Percentiles rank a stretch among this genome's conserved stretches.
phyloP scores from a whole-genome alignment of 2,797 vertebrate species.

The Notamacropus eugenii region DNA sequence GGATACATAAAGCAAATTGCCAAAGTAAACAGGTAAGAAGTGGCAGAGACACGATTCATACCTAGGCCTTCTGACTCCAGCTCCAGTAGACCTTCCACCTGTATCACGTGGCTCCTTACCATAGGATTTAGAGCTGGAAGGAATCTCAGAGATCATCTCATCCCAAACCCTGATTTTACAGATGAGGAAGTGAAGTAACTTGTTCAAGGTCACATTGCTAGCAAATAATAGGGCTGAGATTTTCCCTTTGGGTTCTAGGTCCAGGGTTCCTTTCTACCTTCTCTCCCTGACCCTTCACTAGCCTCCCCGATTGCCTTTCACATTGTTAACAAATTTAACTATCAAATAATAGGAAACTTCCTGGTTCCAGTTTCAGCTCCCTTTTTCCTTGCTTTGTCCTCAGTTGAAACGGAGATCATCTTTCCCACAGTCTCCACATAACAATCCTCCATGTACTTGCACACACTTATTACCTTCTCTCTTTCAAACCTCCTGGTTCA shows the following conservation, averaged over 20 bases:
- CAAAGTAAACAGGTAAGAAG: not conserved
- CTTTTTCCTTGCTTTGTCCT: not conserved
- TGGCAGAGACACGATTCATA: not conserved
- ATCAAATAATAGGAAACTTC: not conserved
- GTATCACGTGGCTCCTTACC: fast-evolving
- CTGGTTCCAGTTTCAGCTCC: not conserved
- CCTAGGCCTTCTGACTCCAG: not conserved
- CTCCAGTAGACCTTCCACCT: not conserved
- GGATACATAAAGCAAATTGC: not conserved
- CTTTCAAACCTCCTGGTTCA: slow-evolving; percentile 18
- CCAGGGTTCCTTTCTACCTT: not conserved
- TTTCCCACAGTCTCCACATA: not conserved
- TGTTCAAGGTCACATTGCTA: not conserved
- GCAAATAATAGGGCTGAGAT: not conserved
- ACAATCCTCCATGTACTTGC: not conserved
- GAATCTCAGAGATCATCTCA: not conserved
- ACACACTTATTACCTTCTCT: not conserved
- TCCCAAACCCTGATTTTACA: not conserved
- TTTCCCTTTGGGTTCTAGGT: not conserved
- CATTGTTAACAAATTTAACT: not conserved
- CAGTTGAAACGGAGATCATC: not conserved
- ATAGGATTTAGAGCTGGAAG: not conserved
- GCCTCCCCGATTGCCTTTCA: not conserved
- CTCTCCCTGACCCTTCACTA: not conserved
- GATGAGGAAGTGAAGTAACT: not conserved